Percentiles rank a stretch among this genome's conserved stretches.
Evolutionary conservation across 2,888 invertebrate species (phyloP).

Genomic region (Stramonita haemastoma): DNA sequence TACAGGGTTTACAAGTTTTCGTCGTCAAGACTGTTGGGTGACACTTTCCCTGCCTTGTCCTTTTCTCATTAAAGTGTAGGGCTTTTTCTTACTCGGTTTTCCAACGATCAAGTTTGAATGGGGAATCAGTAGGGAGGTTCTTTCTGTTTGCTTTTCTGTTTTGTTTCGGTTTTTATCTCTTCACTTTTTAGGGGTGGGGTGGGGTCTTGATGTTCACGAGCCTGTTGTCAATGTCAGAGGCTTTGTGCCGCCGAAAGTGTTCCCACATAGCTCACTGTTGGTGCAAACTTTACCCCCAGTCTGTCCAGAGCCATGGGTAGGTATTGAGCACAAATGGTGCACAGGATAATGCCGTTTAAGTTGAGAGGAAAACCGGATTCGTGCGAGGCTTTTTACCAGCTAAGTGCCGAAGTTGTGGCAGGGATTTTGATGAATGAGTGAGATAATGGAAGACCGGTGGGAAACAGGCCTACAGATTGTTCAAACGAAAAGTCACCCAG

Average conservation of each 20-base stretch:
- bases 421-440: too few species aligned
- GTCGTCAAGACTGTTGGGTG: background rate
- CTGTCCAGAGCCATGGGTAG: background rate
- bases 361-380: too few species aligned
- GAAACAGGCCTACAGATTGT: background rate
- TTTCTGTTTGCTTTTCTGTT: too few species aligned
- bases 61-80: background rate
- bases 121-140: background rate
- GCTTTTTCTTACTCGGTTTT: background rate
- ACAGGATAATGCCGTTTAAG: too few species aligned
- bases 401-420: too few species aligned
- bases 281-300: background rate
- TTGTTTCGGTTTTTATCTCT: too few species aligned
- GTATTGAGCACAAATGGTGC: too few species aligned
- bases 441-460: too few species aligned
- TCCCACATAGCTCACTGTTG: background rate
- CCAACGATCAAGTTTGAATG: background rate
- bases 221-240: background rate
- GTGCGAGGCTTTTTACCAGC: too few species aligned
- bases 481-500: background rate
- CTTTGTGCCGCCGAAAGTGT: background rate
- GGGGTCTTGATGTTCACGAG: background rate
- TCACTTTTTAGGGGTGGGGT: background rate
- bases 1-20: background rate
- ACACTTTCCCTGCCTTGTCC: constrained; percentile 2